Percentiles rank a stretch among this genome's conserved stretches.
These are phyloP conservation scores for Cecropterus lyciades DNA, from an alignment of 1,140 invertebrate species.

Conservation along the genomic window DNA sequence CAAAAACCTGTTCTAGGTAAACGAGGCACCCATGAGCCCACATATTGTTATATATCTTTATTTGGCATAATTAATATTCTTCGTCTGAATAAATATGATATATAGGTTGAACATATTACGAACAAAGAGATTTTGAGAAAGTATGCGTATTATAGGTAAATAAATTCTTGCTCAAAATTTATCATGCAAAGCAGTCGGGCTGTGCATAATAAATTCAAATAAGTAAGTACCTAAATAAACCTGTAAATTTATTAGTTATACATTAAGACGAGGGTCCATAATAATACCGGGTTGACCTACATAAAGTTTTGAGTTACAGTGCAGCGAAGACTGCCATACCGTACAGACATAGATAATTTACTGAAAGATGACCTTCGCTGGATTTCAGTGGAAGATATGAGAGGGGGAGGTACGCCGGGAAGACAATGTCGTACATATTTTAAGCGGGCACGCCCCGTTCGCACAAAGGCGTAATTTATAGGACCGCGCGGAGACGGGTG, in stretches of 20 bases:
- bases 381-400: slow-evolving; percentile 72
- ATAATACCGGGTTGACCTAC: slow-evolving; percentile 47
- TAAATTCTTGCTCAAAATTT: too few species aligned
- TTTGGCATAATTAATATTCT: too few species aligned
- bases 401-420: slow-evolving; percentile 62
- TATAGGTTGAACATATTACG: too few species aligned
- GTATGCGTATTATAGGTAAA: too few species aligned
- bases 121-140: too few species aligned
- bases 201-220: too few species aligned
- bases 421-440: slow-evolving; percentile 83
- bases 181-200: too few species aligned
- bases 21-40: too few species aligned
- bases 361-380: slow-evolving; percentile 58
- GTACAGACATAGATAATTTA: slow-evolving; percentile 65
- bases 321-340: slow-evolving; percentile 41
- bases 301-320: slow-evolving; percentile 47
- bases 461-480: slow-evolving; percentile 82
- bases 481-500: slow-evolving; percentile 78
- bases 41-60: too few species aligned
- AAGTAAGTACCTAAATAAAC: slow-evolving; percentile 4
- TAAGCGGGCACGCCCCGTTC: slow-evolving; percentile 75
- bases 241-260: slow-evolving; percentile 2
- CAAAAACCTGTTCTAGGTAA: too few species aligned
- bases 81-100: too few species aligned
- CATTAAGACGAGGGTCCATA: slow-evolving; percentile 11